Evolutionary conservation across 2,888 invertebrate species (phyloP).

Genomic region (Heliothis peltigera): DNA sequence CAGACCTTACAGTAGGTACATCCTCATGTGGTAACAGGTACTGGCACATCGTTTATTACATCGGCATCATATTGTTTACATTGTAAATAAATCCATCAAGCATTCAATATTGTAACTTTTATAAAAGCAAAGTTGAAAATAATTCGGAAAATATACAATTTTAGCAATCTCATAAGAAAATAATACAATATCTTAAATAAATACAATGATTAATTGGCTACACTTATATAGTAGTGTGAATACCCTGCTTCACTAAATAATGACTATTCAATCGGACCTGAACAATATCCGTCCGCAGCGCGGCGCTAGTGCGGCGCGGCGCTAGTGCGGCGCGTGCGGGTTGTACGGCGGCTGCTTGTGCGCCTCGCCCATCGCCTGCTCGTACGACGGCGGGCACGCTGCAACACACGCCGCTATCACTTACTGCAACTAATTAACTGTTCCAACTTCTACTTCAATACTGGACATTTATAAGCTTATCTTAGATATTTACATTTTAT

Average conservation of each 20-base stretch:
- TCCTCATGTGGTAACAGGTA: slow-evolving; percentile 13
- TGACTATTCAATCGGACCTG: slow-evolving; percentile 4
- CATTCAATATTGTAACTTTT: slow-evolving; percentile 9
- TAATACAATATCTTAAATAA: slow-evolving; percentile 20
- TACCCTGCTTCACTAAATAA: slow-evolving; percentile 41
- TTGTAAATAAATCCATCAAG: slow-evolving; percentile 29
- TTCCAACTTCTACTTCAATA: too few species aligned
- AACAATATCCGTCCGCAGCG: background rate
- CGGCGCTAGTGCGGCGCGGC: background rate
- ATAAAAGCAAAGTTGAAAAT: slow-evolving; percentile 19
- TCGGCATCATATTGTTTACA: slow-evolving; percentile 13
- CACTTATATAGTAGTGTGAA: slow-evolving; percentile 3
- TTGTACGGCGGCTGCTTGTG: slow-evolving; percentile 71
- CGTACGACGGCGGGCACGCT: slow-evolving; percentile 81
- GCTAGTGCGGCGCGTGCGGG: slow-evolving; percentile 67
- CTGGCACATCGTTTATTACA: too few species aligned
- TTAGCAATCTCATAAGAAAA: slow-evolving; percentile 40
- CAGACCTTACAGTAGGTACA: too few species aligned
- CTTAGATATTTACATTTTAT: too few species aligned
- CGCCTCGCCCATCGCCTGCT: slow-evolving; percentile 72
- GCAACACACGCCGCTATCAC: too few species aligned
- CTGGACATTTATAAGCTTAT: too few species aligned
- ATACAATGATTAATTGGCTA: slow-evolving; percentile 10
- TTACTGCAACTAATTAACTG: too few species aligned
- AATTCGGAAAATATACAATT: slow-evolving; percentile 41